Base-by-base conservation (phyloP, 92 coral and sea anemone species). In the Umimayanthus chanpuru region DNA sequence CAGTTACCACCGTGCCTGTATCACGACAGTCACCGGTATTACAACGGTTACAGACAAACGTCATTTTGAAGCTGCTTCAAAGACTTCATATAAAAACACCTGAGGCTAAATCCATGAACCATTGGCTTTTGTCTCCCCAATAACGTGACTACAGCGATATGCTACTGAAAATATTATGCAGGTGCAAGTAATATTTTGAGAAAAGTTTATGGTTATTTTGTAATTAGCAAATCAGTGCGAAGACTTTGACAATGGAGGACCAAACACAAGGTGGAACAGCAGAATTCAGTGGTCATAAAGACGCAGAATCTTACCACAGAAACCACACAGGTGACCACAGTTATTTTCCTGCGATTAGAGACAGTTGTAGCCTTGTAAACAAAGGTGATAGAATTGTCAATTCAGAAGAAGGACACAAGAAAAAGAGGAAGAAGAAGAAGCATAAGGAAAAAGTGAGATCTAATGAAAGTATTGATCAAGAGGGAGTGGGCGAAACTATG, bases 331-430 rank as follows among this genome's bases (percentile, higher is more conserved):
- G 6, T 41, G 78, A 44, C 38, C 64, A 83, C 58, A 5, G 25
- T 70, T 29, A 83, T 70, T 70, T 58, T 30, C 56, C 32, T 32
- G 41, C n/a, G 28, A 70, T 28, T 12, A 83, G 67, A 83, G 87
- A 83, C 9, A 43, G 36, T 18, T n/a, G 23, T 20, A 71, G 77
- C 55, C 76, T 50, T 47, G 79, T 83, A 43, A 68, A 83, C 64
- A 41, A 68, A 5, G 68, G 86, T 11, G 90, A 86, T n/a, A 77
- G 81, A 58, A 64, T 26, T 81, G 75, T 25, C 16, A 86, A 71
- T 20, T 61, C 82, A 25, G 77, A 74, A n/a, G 90, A 87, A 58
- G 93, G 79, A 36, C 93, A 81, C 61, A 89, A 80, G 88, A 93
- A 76, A 61, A 94, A 82, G 61, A 90, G 74, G 71, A 80, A 56